Evolutionary conservation across 2,113 vertebrate genomes (phyloP).

Genomic region (Isurus oxyrinchus): DNA sequence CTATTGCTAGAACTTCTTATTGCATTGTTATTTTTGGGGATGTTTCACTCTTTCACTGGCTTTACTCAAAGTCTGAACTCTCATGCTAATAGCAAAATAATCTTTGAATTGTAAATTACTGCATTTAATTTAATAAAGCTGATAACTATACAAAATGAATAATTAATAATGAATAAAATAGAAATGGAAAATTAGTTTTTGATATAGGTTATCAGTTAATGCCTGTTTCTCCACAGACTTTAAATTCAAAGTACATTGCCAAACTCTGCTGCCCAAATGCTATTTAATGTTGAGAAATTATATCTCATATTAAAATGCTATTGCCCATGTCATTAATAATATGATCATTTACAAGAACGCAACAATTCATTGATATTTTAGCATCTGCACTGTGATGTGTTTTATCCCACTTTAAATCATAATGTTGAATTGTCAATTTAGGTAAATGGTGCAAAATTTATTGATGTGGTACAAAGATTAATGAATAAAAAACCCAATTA

Average conservation of each 20-base stretch:
- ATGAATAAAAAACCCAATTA: constrained; percentile 10
- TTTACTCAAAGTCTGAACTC: not conserved
- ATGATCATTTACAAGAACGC: constrained; percentile 44
- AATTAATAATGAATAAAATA: not conserved
- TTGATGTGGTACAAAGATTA: not conserved
- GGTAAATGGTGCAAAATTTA: not conserved
- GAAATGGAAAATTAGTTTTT: not conserved
- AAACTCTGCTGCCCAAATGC: constrained; percentile 43
- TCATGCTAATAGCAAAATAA: not conserved
- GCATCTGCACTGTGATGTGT: not conserved
- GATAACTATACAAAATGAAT: not conserved
- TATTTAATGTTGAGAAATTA: constrained; percentile 45
- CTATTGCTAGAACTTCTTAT: not conserved
- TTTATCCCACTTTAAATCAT: not conserved
- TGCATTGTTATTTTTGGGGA: not conserved
- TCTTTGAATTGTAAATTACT: not conserved
- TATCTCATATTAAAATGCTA: constrained; percentile 44
- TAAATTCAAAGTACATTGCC: not conserved
- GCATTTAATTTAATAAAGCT: not conserved
- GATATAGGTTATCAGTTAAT: not conserved
- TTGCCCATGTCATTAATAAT: constrained; percentile 42
- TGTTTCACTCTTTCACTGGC: not conserved
- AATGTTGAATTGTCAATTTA: constrained; percentile 2
- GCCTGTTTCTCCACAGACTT: not conserved
- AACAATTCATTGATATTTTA: constrained; percentile 20